Base-by-base conservation (phyloP, 1,140 invertebrate species). In the Drosophila setifemur region DNA sequence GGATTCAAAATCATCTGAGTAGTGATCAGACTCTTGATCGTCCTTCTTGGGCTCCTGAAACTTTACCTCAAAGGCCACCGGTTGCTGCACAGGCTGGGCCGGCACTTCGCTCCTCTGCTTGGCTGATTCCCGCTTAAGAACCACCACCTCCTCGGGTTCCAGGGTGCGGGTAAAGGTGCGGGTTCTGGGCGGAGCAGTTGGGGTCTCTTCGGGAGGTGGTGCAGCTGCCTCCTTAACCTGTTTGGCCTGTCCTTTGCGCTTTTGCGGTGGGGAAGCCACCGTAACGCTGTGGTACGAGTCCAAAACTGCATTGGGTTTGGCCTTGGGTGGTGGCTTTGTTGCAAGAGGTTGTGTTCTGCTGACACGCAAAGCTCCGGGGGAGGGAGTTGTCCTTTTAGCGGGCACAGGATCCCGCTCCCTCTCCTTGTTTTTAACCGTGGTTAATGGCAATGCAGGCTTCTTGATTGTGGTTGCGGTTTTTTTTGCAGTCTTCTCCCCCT, bases 1-100 rank as follows among this genome's bases (percentile, higher is more conserved):
- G 0, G 92, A 92, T 57, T 92, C 92, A 73, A 92, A 92, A 71
- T 92, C 92, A 68, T 92, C 92, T 28, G 91, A 92, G 53, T 92
- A 92, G 23, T 90, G 79, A 28, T 77, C 73, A 1, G 89, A 79
- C 12, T 68, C 68, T 6, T 50, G 47, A 11, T 50, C 26, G 3
- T 9, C 12, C 16, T 70, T 82, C 4, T 83, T 68, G 5, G 44
- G 28, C 23, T 61, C 55, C 18, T 76, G 77, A 18, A 90, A 90
- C 12, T 64, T 76, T 1, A 90, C 88, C 18, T 90, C 90, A 29
- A 89, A 90, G 16, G 89, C 75, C 16, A 90, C 71, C 0, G 90
- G 85, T 4, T 68, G 55, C 6, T 68, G 68, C 4, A 69, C 43
- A 2, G 58, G 31, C 14, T n/a, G 18, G 0, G 50, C 5, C 35